Percentiles rank a stretch among this genome's conserved stretches.
phyloP scores from a whole-genome alignment of 2,888 invertebrate species.

The Allygus modestus region DNA sequence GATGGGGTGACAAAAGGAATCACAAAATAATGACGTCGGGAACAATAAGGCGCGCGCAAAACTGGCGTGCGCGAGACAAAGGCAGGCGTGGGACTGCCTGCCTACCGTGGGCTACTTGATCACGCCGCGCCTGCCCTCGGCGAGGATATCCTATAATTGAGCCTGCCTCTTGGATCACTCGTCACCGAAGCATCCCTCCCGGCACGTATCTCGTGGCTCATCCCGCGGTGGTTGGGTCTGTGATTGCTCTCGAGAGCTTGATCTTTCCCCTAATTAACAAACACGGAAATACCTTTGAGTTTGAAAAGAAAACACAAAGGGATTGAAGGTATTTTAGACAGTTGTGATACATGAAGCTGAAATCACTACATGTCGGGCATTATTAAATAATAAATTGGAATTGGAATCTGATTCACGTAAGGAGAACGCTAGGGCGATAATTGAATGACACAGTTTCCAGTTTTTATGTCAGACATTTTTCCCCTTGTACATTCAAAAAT shows the following conservation, averaged over 20 bases:
- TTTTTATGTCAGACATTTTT: no score
- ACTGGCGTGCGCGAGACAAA: conserved; percentile 16
- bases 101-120: conserved; percentile 34
- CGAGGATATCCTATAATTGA: conserved; percentile 13
- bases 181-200: conserved; percentile 6
- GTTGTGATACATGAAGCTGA: no score
- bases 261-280: no score
- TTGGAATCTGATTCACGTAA: no score
- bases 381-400: no score
- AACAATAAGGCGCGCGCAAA: conserved; percentile 22
- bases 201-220: not conserved
- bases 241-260: not conserved
- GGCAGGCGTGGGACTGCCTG: conserved; percentile 30
- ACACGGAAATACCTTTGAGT: no score
- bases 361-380: no score
- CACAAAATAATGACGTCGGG: conserved; percentile 42
- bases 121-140: conserved; percentile 39
- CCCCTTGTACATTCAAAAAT: no score
- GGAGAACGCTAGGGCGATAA: no score
- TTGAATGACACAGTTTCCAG: no score
- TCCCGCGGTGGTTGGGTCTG: not conserved
- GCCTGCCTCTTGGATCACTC: conserved; percentile 35
- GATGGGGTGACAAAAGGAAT: conserved; percentile 39
- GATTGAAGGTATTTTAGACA: no score
- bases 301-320: no score